These are phyloP conservation scores for Campylomormyrus numenius DNA, from an alignment of 2,113 vertebrate genomes.

Conservation along the genomic window DNA sequence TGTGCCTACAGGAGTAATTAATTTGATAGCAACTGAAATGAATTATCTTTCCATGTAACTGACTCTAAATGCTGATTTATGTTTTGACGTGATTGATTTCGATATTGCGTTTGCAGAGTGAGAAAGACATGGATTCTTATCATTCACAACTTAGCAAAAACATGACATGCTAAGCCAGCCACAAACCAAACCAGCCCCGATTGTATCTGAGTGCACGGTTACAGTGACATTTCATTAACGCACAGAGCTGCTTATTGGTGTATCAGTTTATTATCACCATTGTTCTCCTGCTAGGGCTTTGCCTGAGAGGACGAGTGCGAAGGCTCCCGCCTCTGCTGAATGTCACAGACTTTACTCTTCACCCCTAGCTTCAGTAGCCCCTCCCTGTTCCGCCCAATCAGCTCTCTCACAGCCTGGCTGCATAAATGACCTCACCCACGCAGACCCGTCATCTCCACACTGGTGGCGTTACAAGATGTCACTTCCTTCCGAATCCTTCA, in stretches of 20 bases:
- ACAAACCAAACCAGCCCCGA: not conserved
- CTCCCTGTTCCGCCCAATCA: not conserved
- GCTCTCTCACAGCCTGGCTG: not conserved
- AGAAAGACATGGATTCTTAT: not conserved
- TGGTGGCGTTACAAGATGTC: not conserved
- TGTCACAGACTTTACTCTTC: conserved; percentile 40
- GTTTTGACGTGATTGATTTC: not conserved
- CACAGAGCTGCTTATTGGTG: not conserved
- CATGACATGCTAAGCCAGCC: not conserved
- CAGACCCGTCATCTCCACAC: not conserved
- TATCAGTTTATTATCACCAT: conserved; percentile 50
- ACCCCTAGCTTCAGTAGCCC: not conserved
- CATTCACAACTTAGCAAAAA: not conserved
- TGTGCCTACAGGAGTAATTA: not conserved
- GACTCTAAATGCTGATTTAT: not conserved
- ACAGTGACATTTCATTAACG: not conserved
- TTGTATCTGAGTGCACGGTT: not conserved
- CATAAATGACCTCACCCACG: not conserved
- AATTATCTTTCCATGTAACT: not conserved
- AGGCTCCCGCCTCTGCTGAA: conserved; percentile 62
- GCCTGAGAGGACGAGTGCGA: conserved; percentile 63
- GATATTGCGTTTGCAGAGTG: not conserved
- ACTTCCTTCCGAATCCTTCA: not conserved
- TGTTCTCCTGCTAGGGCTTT: conserved; percentile 56
- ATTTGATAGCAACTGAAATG: not conserved